Conservation (phyloP, 92 coral and sea anemone genomes). For the Pocillopora meandrina region DNA sequence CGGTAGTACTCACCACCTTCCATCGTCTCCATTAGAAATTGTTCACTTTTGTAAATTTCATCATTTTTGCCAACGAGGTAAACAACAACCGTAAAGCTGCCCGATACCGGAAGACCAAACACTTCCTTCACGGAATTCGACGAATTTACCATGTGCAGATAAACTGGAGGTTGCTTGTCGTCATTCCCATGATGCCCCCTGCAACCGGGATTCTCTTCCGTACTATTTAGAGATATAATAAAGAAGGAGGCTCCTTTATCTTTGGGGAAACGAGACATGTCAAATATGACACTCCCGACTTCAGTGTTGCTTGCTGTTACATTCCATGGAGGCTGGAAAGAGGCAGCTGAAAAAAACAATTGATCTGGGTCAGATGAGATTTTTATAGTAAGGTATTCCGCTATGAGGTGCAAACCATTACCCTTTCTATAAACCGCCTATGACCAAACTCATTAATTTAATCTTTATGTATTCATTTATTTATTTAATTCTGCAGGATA, state of each 20-base stretch:
- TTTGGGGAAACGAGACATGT: background rate
- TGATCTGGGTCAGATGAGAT: background rate
- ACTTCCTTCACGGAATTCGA: background rate
- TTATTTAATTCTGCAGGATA: too few relatives aligned
- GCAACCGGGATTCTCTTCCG: background rate
- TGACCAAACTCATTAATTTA: too few relatives aligned
- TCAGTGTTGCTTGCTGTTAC: background rate
- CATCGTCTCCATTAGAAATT: background rate
- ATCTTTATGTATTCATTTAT: too few relatives aligned
- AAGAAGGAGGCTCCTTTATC: background rate
- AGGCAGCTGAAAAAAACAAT: background rate
- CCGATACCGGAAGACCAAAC: background rate
- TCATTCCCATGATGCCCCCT: background rate
- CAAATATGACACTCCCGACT: background rate
- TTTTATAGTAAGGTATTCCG: background rate
- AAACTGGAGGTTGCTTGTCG: background rate
- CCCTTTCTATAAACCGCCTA: background rate
- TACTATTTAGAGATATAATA: conserved; percentile 13
- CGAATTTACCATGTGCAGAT: background rate
- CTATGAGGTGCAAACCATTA: background rate
- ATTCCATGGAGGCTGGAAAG: background rate
- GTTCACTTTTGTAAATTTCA: conserved; percentile 13
- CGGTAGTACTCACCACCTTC: conserved; percentile 22
- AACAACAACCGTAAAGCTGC: conserved; percentile 6
- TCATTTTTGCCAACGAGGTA: conserved; percentile 6